phyloP scores from a whole-genome alignment of 1,140 invertebrate species.

The Psix sp. region DNA sequence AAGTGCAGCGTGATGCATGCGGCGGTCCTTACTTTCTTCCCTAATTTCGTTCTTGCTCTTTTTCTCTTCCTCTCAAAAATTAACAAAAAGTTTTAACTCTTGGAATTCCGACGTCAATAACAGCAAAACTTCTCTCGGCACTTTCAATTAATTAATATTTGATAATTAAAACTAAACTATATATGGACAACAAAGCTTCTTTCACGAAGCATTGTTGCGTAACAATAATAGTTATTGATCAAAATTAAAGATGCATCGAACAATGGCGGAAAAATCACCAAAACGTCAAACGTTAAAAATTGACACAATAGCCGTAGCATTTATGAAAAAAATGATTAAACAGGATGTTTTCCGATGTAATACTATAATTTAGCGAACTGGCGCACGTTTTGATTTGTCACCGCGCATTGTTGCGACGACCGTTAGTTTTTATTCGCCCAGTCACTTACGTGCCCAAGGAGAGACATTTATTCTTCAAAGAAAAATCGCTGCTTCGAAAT shows the following conservation, averaged over 20 bases:
- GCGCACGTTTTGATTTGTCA: constrained; percentile 27
- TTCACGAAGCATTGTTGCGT: constrained; percentile 14
- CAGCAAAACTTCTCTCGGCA: no score
- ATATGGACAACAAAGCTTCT: constrained; percentile 7
- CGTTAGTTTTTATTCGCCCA: constrained; percentile 13
- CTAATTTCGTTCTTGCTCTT: constrained; percentile 29
- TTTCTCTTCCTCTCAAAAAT: constrained; percentile 1
- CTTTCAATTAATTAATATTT: not conserved
- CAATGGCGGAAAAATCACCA: constrained; percentile 32
- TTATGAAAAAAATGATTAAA: constrained; percentile 35
- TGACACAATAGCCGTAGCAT: constrained; percentile 27
- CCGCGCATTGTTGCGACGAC: constrained; percentile 7
- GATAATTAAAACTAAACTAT: not conserved
- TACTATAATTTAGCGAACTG: constrained; percentile 16
- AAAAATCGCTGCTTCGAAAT: not conserved
- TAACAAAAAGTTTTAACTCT: no score
- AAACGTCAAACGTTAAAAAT: constrained; percentile 24
- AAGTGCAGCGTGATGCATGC: constrained; percentile 33
- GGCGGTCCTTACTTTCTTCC: constrained; percentile 33
- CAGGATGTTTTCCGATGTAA: constrained; percentile 25
- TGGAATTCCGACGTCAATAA: no score
- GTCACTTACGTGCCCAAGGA: constrained; percentile 1
- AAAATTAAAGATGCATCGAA: constrained; percentile 30
- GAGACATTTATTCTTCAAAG: not conserved
- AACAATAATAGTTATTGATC: constrained; percentile 46